Conservation (phyloP, 2,797 vertebrate species). For the Poecilia wingei region DNA sequence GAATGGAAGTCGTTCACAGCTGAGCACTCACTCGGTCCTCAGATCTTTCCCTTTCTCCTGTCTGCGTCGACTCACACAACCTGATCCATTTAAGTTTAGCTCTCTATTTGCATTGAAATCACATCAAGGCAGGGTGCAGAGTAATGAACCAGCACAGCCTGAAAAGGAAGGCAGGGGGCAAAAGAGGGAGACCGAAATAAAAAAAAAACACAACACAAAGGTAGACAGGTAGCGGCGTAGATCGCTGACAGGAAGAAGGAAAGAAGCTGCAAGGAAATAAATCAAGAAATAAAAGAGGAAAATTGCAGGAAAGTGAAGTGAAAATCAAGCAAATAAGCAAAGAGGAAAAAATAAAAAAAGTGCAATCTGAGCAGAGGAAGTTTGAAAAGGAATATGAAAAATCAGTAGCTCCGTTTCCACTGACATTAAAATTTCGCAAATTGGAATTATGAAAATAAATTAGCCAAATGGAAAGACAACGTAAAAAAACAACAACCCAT, state of each 20-base stretch:
- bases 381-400: neutral
- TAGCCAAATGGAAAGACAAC: too few relatives aligned
- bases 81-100: constrained; percentile 49
- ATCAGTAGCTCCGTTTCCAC: too few relatives aligned
- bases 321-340: neutral
- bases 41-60: constrained; percentile 18
- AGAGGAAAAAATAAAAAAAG: neutral
- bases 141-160: constrained; percentile 50
- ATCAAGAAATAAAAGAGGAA: neutral
- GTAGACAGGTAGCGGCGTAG: constrained; percentile 15
- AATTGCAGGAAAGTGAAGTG: neutral
- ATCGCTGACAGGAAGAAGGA: neutral
- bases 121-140: constrained; percentile 49
- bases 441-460: too few relatives aligned
- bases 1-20: constrained; percentile 54
- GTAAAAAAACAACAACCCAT: too few relatives aligned
- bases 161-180: constrained; percentile 20
- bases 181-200: constrained; percentile 8
- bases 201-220: neutral
- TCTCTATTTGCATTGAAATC: constrained; percentile 67
- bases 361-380: neutral
- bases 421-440: too few relatives aligned
- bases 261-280: neutral
- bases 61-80: constrained; percentile 19
- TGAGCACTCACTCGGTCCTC: constrained; percentile 35